Evolutionary conservation across 2,797 vertebrate genomes (phyloP).

Genomic region (Danionella dracula): DNA sequence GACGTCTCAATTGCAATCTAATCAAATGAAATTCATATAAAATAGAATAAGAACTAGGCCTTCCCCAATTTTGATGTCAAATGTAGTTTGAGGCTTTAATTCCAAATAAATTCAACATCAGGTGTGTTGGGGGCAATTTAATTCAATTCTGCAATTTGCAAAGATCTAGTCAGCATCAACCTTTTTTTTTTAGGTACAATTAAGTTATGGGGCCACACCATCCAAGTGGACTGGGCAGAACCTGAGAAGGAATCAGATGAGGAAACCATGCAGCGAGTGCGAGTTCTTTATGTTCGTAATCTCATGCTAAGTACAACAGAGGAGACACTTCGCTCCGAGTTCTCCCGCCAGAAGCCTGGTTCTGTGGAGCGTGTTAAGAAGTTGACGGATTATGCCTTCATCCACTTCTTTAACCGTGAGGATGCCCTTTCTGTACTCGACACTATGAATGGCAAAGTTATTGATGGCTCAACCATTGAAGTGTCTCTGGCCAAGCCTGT

Average conservation of each 20-base stretch:
- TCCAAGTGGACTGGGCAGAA: conserved; percentile 94
- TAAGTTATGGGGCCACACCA: conserved; percentile 84
- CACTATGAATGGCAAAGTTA: conserved; percentile 79
- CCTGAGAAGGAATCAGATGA: conserved; percentile 88
- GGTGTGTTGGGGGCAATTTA: too few relatives aligned
- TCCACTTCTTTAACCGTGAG: conserved; percentile 85
- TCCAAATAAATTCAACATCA: too few relatives aligned
- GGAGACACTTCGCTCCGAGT: conserved; percentile 82
- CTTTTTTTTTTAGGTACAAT: conserved; percentile 73
- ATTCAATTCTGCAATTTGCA: background rate
- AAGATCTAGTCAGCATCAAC: background rate
- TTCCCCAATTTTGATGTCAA: too few relatives aligned
- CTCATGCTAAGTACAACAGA: conserved; percentile 86
- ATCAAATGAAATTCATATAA: too few relatives aligned
- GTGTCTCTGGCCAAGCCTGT: conserved; percentile 85
- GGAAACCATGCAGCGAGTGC: conserved; percentile 87
- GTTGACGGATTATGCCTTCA: conserved; percentile 87
- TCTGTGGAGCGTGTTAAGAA: conserved; percentile 90
- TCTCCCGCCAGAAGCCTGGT: conserved; percentile 82
- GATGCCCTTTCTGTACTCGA: conserved; percentile 81
- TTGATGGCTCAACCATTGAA: conserved; percentile 83
- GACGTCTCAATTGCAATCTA: too few relatives aligned
- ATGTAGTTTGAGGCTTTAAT: too few relatives aligned
- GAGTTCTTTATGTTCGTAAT: conserved; percentile 85
- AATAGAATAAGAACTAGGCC: too few relatives aligned